A percentile compares a stretch with the other conserved stretches of the same genome.
phyloP scores from a whole-genome alignment of 2,797 vertebrate species.

The Discoglossus pictus region DNA sequence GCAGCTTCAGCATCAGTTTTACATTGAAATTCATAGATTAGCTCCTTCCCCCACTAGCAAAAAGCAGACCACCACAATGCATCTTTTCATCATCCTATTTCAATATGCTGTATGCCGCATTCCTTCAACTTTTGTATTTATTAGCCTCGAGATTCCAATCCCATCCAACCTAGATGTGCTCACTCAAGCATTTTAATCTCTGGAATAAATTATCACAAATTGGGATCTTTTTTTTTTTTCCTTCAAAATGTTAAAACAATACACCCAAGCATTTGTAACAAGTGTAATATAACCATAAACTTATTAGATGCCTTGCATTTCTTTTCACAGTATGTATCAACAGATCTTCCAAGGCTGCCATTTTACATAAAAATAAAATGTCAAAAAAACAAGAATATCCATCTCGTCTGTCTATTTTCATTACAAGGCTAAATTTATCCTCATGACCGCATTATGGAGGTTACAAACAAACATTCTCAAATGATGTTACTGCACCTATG shows the following conservation, averaged over 20 bases:
- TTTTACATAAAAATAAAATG: too few species aligned
- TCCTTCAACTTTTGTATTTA: constrained; percentile 59
- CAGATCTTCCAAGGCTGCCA: too few species aligned
- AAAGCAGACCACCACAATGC: constrained; percentile 49
- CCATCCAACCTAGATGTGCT: constrained; percentile 66
- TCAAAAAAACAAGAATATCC: too few species aligned
- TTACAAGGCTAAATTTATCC: too few species aligned
- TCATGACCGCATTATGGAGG: too few species aligned
- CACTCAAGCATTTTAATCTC: constrained; percentile 74
- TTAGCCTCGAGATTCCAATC: constrained; percentile 67
- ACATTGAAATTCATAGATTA: constrained; percentile 58
- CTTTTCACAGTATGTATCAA: too few species aligned
- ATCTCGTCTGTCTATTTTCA: too few species aligned
- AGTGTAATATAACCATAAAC: too few species aligned
- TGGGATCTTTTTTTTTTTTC: constrained; percentile 20
- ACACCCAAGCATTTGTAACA: constrained; percentile 10
- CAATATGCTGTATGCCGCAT: constrained; percentile 54
- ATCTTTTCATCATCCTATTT: constrained; percentile 61
- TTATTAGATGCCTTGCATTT: too few species aligned
- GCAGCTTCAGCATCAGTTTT: constrained; percentile 44
- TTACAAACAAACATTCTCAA: too few species aligned
- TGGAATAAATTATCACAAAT: constrained; percentile 65
- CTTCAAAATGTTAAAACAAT: constrained; percentile 18
- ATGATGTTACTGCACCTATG: too few species aligned
- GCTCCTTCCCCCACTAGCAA: constrained; percentile 39